Evolutionary conservation across 2,113 vertebrate species (phyloP), one percentile per base, ranked within the genome.

Genomic region (Elaphurus davidianus): DNA sequence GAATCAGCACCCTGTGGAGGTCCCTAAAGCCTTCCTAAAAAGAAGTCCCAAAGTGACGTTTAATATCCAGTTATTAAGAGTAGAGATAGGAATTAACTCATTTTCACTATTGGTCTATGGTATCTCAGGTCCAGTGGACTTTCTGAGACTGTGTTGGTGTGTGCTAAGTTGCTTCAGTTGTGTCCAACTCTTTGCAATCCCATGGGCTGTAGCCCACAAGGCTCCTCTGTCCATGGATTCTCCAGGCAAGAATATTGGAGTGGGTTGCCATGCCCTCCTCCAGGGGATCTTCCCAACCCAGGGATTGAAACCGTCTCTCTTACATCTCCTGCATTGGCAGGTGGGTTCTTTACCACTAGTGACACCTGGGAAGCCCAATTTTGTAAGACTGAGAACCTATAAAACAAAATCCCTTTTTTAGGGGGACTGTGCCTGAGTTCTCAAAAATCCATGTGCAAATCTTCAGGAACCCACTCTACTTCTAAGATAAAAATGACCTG

Each of bases 371-470:
- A 43, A 76, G 71, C 71, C 36, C 23, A 43, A 16, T 27, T 67
- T 17, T 71, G 7, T 27, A 28, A 92, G 23, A 15, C 11, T 47
- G 30, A 54, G 16, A 95, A 52, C 6, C 5, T 33, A 25, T 47
- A 59, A 81, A 64, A 60, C 71, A 57, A 87, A 97, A 52, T 25
- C 19, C 9, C 27, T 10, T 79, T 94, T 82, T 60, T 43, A 90
- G n/a, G n/a, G 25, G 71, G 88, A 96, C 3, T 0, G 14, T 67
- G 82, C 5, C 36, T 55, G 43, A 52, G 5, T 82, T 74, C 36
- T n/a, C 43, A 95, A 40, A 96, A 13, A 67, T 50, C n/a, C 45
- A 28, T 11, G 52, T 89, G 19, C 33, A 74, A 83, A 90, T 71
- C 47, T 79, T 81, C 45, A 57, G 78, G 78, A 84, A 28, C 16